Base-by-base conservation (phyloP, 2,797 vertebrate species). In the Pyrocephalus nanus region DNA sequence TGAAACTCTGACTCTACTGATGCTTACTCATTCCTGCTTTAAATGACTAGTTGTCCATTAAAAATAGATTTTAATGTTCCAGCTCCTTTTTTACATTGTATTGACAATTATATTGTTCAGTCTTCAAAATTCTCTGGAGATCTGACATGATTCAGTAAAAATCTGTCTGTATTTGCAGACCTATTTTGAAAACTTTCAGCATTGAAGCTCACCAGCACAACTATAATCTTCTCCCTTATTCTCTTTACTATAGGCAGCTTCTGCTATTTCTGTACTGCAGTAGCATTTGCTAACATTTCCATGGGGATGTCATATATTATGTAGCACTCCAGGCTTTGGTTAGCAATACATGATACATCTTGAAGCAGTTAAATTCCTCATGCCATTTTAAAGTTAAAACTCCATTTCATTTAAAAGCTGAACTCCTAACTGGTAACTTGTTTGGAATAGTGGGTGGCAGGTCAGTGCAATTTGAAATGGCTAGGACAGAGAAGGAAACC, bases 211-310 rank as follows among this genome's bases (percentile, higher is more conserved):
- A 96, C 84, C 87, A 93, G 71, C 26, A 62, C 8, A 61, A 25
- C 34, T 57, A 6, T 77, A 88, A 80, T 67, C 65, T 71, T 86
- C 19, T 14, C 17, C 9, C 30, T 72, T 17, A 4, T 82, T 79
- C 57, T 48, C 83, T 84, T 94, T 92, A 36, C 91, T 94, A 94
- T 84, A 93, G 76, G 75, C 95, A 93, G 70, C 61, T 87, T 93
- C 95, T 96, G 90, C 90, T 96, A 67, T 72, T 93, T 88, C 88
- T 96, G 72, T 58, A n/a, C 92, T 84, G 93, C 96, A 94, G 97
- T 95, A 96, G 88, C 96, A 96, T 96, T 97, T 97, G 94, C 85
- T 88, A 96, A 89, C 81, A 95, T 97, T 97, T 97, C 94, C 96
- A 93, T 83, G 25, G 85, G 94, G 96, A 95, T 95, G 71, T 92